Percentiles rank a stretch among this genome's conserved stretches.
These are phyloP conservation scores for Amphiduros pacificus DNA, from an alignment of 2,888 invertebrate species.

Conservation along the genomic window DNA sequence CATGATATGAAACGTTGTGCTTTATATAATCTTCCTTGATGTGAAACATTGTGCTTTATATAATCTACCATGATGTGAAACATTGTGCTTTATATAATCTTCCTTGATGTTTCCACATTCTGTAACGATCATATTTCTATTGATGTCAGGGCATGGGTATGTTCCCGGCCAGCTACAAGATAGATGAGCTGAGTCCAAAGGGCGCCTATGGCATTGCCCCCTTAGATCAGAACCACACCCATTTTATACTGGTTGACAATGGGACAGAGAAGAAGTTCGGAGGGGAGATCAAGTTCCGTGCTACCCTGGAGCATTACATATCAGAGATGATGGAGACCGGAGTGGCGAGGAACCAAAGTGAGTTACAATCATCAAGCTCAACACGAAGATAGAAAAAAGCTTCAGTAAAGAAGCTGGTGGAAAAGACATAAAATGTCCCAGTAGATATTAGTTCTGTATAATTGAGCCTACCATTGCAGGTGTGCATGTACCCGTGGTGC, in stretches of 20 bases:
- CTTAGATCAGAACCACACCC: conserved; percentile 58
- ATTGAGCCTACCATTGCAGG: conserved; percentile 27
- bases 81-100: no score
- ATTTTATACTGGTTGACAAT: conserved; percentile 58
- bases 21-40: no score
- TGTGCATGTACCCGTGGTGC: conserved; percentile 76
- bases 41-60: no score
- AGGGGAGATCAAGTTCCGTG: conserved; percentile 48
- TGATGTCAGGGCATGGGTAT: conserved; percentile 35
- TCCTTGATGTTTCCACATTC: no score
- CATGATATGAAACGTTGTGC: no score
- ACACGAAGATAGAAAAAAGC: no score
- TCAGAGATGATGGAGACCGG: conserved; percentile 38
- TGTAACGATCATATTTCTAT: no score
- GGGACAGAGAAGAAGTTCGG: conserved; percentile 52
- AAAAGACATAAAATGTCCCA: no score
- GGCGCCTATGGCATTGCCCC: conserved; percentile 35
- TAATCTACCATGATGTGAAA: no score
- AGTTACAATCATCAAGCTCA: conserved; percentile 15
- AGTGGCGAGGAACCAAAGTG: conserved; percentile 41
- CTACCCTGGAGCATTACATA: conserved; percentile 46
- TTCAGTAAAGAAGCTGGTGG: no score
- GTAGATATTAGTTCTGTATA: no score
- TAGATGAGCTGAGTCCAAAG: conserved; percentile 34
- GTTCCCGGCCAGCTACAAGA: conserved; percentile 50